Base-by-base conservation (phyloP, 2,113 vertebrate genomes). In the Loxodonta africana region DNA sequence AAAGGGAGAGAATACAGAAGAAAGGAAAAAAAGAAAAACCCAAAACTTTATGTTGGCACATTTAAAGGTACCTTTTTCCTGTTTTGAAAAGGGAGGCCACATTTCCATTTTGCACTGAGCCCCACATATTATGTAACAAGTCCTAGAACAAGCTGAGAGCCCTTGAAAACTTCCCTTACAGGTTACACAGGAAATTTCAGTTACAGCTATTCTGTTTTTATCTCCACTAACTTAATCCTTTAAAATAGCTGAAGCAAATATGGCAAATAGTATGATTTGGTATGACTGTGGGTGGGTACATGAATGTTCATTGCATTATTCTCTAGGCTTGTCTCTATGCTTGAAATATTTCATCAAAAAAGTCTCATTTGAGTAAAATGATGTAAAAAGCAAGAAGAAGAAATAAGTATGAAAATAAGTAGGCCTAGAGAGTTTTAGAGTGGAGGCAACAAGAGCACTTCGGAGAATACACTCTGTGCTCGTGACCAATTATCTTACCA, bases 401-500 rank as follows among this genome's bases (percentile, higher is more conserved):
- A 69, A 78, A 14, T 84, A 26, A 0, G 21, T 37, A 20, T 23
- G 65, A 51, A 83, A 78, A 63, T 80, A 95, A 71, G 48, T 25
- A 65, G 62, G 7, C 14, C 30, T 10, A 11, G 0, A 84, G 26
- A 65, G 62, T 5, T 10, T 30, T 10, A 11, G 0, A 84, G 26
- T 4, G 74, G 17, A 94, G 46, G 62, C 33, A 69, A 11, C 0
- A 48, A 69, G 33, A 53, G 0, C 17, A 1, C 17, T 37, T 51
- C 51, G 20, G 69, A 77, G 80, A 86, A 46, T 6, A 17, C 12
- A 28, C 20, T 21, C 65, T 8, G 14, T 8, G 14, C 26, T 60
- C 11, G 3, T 11, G n/a, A 65, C 25, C 4, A 10, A 20, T 26
- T 5, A 7, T 77, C 81, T 97, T 92, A 98, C 98, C 97, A 7